Evolutionary conservation across 2,888 invertebrate genomes (phyloP).

Genomic region (Dinocampus coccinellae): DNA sequence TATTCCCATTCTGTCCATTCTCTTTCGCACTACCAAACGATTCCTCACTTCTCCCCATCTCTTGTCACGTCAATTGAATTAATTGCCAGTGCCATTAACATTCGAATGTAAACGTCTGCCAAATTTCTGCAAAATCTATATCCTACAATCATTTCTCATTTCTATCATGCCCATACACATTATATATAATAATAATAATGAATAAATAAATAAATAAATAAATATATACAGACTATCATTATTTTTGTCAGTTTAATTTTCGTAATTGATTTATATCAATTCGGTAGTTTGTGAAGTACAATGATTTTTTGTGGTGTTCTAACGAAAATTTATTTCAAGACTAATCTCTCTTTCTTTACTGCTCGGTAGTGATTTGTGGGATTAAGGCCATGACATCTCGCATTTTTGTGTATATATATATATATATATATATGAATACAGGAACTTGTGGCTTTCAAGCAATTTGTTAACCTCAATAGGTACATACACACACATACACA

Average conservation of each 20-base stretch:
- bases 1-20: not conserved
- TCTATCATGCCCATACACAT: not conserved
- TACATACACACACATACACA: not conserved
- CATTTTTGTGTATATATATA: no score
- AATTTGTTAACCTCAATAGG: conserved; percentile 23
- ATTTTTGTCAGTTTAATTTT: no score
- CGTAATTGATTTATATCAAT: not conserved
- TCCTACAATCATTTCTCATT: not conserved
- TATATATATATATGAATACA: no score
- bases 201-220: not conserved
- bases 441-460: conserved; percentile 16
- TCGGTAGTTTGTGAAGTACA: not conserved
- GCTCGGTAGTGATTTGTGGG: conserved; percentile 19
- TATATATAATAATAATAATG: no score
- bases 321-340: conserved; percentile 6
- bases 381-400: not conserved
- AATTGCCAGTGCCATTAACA: conserved; percentile 61
- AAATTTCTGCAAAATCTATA: conserved; percentile 41
- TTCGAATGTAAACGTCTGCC: conserved; percentile 49
- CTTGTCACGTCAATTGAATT: conserved; percentile 62
- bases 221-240: no score
- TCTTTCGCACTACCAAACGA: not conserved
- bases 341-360: conserved; percentile 23
- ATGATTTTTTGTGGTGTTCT: not conserved
- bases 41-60: not conserved